These are phyloP conservation scores for Pangasius djambal DNA, from an alignment of 2,797 vertebrate species.

Conservation along the genomic window DNA sequence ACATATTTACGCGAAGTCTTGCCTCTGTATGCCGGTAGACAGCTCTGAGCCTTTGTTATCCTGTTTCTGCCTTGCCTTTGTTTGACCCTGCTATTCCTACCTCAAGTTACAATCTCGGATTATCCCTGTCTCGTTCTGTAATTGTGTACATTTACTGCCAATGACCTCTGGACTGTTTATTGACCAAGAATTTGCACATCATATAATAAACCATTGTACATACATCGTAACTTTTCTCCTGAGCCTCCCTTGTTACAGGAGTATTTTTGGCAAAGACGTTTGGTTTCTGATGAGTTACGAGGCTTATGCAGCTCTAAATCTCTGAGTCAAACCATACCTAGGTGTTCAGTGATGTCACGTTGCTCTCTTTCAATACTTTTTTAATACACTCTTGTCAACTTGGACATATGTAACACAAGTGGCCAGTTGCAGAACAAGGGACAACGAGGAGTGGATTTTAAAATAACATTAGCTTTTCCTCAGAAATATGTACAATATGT, in stretches of 20 bases:
- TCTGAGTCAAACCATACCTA: background rate
- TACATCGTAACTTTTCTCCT: background rate
- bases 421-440: too few species aligned
- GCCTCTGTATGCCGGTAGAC: background rate
- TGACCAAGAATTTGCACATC: background rate
- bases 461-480: too few species aligned
- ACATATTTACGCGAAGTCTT: background rate
- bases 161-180: background rate
- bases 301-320: background rate
- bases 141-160: background rate
- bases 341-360: background rate
- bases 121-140: background rate
- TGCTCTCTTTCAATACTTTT: background rate
- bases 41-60: background rate
- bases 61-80: background rate
- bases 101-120: background rate
- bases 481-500: too few species aligned
- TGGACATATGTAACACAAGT: background rate
- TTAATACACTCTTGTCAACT: background rate
- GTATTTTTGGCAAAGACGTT: background rate
- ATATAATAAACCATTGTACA: background rate
- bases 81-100: background rate
- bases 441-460: too few species aligned
- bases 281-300: background rate
- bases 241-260: background rate